Base-by-base conservation (phyloP, 1,140 invertebrate species). In the Ostrea edulis region DNA sequence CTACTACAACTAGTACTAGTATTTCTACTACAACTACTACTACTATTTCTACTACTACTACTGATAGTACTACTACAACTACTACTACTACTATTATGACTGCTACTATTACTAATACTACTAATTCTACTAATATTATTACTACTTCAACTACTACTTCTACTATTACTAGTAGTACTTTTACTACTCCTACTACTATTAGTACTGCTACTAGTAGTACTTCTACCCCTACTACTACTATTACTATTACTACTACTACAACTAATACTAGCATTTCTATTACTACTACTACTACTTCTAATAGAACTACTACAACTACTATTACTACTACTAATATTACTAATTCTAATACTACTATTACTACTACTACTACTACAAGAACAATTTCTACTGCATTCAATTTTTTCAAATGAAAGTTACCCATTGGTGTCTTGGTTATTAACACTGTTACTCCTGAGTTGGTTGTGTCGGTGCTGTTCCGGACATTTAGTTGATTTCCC, bases 31-130 rank as follows among this genome's bases (percentile, higher is more conserved):
- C n/a, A 2, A 77, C 1, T 55, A 25, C 29, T 25, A 35, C n/a
- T 82, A 85, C 68, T 84, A 68, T 14, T 81, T 58, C 58, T 84
- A 58, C 44, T 84, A 54, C 55, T 88, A 51, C n/a, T 77, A 20
- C 44, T 88, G 58, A 0, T 87, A 82, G 52, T 87, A 22, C 86
- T 71, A 44, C 52, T 12, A 77, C 71, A 8, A 77, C 3, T 5
- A 77, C 68, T 11, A 77, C 12, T 0, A 77, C 68, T 11, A 25
- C 9, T 14, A 77, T 14, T 14, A 77, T 14, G 0, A 77, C 68
- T 14, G 20, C 68, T 25, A 77, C 68, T 25, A 35, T 5, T 25
- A 77, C 3, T 14, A 35, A 3, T 77, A 35, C 12, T 1, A 77
- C 68, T 25, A 35, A 14, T 11, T 7, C 68, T 25, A 77, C 68